Conservation (phyloP, 1,140 invertebrate species). For the Drosophila punjabiensis region DNA sequence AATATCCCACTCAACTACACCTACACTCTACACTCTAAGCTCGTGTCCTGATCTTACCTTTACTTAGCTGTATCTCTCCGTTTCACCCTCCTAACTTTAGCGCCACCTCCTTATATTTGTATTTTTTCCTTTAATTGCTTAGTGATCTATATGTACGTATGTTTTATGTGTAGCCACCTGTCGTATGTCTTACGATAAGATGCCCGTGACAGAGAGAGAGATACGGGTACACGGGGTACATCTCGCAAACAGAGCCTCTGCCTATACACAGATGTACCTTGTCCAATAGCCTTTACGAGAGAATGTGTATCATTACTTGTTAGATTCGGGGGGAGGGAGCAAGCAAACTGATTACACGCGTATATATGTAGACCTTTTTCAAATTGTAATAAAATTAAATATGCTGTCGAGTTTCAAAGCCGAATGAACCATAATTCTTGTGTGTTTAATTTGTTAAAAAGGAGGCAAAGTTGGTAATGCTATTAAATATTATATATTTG, state of each 20-base stretch:
- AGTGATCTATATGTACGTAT: constrained; percentile 31
- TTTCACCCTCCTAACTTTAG: constrained; percentile 22
- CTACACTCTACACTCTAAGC: constrained; percentile 24
- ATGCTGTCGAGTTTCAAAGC: constrained; percentile 31
- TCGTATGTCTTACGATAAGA: constrained; percentile 22
- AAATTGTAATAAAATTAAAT: constrained; percentile 47
- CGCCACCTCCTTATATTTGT: constrained; percentile 17
- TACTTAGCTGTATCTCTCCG: constrained; percentile 36
- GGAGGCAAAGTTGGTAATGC: background rate
- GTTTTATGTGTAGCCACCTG: constrained; percentile 25
- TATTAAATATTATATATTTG: background rate
- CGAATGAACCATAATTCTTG: constrained; percentile 1
- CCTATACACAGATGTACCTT: constrained; percentile 21
- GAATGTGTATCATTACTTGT: constrained; percentile 45
- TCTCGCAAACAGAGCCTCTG: constrained; percentile 21
- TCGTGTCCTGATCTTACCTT: constrained; percentile 17
- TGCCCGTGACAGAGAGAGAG: background rate
- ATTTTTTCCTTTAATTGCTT: constrained; percentile 31
- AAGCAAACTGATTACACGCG: constrained; percentile 30
- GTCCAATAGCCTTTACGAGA: constrained; percentile 36
- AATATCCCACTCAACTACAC: constrained; percentile 13
- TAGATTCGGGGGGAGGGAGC: constrained; percentile 40
- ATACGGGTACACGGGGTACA: constrained; percentile 38
- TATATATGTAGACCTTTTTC: constrained; percentile 48
- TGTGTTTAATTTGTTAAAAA: background rate